Conservation (phyloP, 1,140 invertebrate species). For the Hylaeus anthracinus region DNA sequence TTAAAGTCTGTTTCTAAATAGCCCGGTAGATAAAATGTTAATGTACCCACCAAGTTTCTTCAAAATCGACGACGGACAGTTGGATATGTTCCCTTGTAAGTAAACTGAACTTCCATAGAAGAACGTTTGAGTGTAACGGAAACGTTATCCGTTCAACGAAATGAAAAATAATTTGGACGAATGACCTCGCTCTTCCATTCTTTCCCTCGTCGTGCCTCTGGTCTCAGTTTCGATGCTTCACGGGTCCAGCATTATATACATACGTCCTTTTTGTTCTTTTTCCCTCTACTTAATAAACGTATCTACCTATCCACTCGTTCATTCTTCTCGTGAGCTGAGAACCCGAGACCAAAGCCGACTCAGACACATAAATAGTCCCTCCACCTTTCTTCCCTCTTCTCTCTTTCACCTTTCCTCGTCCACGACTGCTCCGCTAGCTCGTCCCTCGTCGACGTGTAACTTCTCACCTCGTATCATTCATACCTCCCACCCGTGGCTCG, state of each 20-base stretch:
- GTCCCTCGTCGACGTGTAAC: slow-evolving; percentile 50
- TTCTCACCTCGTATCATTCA: slow-evolving; percentile 59
- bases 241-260: background rate
- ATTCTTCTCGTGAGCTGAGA: slow-evolving; percentile 38
- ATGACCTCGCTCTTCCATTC: background rate
- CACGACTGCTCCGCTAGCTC: slow-evolving; percentile 10
- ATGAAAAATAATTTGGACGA: slow-evolving; percentile 6
- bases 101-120: too few relatives aligned
- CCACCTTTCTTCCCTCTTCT: slow-evolving; percentile 13
- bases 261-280: background rate
- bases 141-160: slow-evolving; percentile 18
- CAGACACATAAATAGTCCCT: slow-evolving; percentile 64
- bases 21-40: too few relatives aligned
- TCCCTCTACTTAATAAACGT: slow-evolving; percentile 56
- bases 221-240: background rate
- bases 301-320: slow-evolving; percentile 42
- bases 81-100: too few relatives aligned
- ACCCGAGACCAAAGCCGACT: slow-evolving; percentile 50
- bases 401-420: background rate
- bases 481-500: slow-evolving; percentile 28
- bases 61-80: too few relatives aligned
- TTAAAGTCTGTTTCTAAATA: too few relatives aligned
- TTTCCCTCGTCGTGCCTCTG: background rate
- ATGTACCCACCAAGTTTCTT: too few relatives aligned
- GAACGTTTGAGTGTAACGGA: background rate